These are phyloP conservation scores for Acropora yongei DNA, from an alignment of 64 coral and sea anemone genomes.

Conservation along the genomic window DNA sequence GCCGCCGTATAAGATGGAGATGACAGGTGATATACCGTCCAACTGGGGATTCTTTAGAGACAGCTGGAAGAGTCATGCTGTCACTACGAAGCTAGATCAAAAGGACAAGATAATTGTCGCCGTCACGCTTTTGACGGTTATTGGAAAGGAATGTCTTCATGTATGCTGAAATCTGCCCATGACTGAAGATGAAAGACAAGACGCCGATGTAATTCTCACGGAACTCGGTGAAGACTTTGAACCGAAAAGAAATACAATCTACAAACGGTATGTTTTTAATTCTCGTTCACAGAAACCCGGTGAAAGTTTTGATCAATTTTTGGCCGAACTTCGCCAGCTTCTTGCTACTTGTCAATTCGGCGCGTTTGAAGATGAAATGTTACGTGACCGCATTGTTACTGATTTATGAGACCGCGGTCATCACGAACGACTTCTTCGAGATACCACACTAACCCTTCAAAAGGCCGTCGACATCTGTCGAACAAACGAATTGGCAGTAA, in stretches of 20 bases:
- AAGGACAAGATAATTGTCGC: slow-evolving; percentile 1
- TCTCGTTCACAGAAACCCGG: neutral
- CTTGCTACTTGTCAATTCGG: slow-evolving; percentile 5
- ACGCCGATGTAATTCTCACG: slow-evolving; percentile 16
- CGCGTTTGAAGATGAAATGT: slow-evolving; percentile 42
- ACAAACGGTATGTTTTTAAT: slow-evolving; percentile 15
- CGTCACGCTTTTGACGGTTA: neutral
- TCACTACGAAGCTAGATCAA: neutral
- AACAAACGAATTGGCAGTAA: slow-evolving; percentile 32
- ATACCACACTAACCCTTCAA: neutral
- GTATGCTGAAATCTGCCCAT: slow-evolving; percentile 4
- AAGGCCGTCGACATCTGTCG: slow-evolving; percentile 30
- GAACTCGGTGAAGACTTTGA: slow-evolving; percentile 63
- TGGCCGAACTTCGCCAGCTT: slow-evolving; percentile 17
- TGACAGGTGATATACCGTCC: neutral
- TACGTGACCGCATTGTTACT: slow-evolving; percentile 25
- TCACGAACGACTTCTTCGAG: slow-evolving; percentile 30
- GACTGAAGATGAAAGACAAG: slow-evolving; percentile 54
- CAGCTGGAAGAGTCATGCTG: slow-evolving; percentile 10
- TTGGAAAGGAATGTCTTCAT: neutral
- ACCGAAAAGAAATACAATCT: slow-evolving; percentile 52
- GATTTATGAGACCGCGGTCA: neutral
- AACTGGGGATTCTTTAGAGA: slow-evolving; percentile 30
- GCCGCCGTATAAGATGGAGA: neutral
- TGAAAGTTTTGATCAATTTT: slow-evolving; percentile 40